These are phyloP conservation scores for Eretmocerus hayati DNA, from an alignment of 2,888 invertebrate species.

Conservation along the genomic window DNA sequence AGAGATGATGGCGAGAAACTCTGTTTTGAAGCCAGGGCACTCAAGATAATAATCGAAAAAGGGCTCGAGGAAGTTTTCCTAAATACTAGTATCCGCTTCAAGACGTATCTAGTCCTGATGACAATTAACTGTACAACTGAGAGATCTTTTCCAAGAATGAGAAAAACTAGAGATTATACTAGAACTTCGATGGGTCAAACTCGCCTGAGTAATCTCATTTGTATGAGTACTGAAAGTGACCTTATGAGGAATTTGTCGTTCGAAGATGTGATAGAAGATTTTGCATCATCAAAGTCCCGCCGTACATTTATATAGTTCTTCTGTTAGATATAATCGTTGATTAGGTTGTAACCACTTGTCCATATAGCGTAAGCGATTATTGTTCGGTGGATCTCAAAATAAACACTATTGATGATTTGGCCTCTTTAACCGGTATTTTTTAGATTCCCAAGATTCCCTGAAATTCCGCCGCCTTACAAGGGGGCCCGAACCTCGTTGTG, in stretches of 20 bases:
- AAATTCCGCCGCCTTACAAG: too few relatives aligned
- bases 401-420: too few relatives aligned
- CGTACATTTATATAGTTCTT: not conserved
- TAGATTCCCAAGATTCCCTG: too few relatives aligned
- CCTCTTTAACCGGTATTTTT: too few relatives aligned
- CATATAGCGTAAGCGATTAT: too few relatives aligned
- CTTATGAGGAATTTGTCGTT: not conserved
- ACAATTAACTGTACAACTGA: constrained; percentile 12
- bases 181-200: constrained; percentile 6
- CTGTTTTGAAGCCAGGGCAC: not conserved
- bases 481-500: too few relatives aligned
- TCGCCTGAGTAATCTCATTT: not conserved
- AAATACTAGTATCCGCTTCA: constrained; percentile 9
- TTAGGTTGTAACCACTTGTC: too few relatives aligned
- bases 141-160: constrained; percentile 11
- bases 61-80: not conserved
- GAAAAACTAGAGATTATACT: constrained; percentile 10
- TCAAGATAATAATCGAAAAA: not conserved
- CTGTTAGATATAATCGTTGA: too few relatives aligned
- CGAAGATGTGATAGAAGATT: constrained; percentile 3
- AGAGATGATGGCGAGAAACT: not conserved
- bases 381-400: too few relatives aligned
- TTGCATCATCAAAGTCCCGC: constrained; percentile 7
- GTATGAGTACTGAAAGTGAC: constrained; percentile 3
- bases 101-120: constrained; percentile 12